A percentile compares a stretch with the other conserved stretches of the same genome.
phyloP scores from a whole-genome alignment of 2,888 invertebrate species.

The Tetheella fluctuosa region DNA sequence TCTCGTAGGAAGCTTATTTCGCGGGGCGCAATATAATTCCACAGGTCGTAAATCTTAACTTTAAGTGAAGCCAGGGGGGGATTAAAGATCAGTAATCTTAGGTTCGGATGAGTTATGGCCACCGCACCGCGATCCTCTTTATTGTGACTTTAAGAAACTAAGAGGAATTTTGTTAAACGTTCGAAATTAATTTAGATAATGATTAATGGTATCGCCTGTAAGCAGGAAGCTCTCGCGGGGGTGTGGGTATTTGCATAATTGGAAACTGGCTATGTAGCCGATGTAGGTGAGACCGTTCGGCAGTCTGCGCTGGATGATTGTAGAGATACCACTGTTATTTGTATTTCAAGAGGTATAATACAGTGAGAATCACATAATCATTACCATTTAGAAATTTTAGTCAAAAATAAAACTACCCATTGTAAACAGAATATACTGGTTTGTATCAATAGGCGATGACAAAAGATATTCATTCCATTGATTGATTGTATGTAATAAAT shows the following conservation, averaged over 20 bases:
- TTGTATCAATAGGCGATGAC: no score
- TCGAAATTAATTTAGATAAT: conserved; percentile 84
- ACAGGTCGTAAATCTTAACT: conserved; percentile 88
- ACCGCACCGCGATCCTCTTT: conserved; percentile 75
- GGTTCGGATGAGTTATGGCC: conserved; percentile 88
- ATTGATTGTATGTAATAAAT: no score
- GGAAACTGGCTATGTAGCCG: conserved; percentile 47
- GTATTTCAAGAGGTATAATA: conserved; percentile 10
- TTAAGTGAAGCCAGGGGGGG: conserved; percentile 87
- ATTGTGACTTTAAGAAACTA: conserved; percentile 85
- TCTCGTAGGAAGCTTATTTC: conserved; percentile 61
- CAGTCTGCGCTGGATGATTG: conserved; percentile 36
- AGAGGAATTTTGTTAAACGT: conserved; percentile 82
- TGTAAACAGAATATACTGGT: no score
- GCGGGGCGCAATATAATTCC: conserved; percentile 87
- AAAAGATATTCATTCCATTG: no score
- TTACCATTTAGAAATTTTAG: no score
- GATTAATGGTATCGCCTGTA: conserved; percentile 78
- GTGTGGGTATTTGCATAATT: conserved; percentile 77
- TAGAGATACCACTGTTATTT: conserved; percentile 23
- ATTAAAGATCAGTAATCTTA: conserved; percentile 91
- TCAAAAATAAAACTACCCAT: no score
- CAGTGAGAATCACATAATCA: neutral
- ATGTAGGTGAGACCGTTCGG: neutral
- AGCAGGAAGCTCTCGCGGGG: conserved; percentile 56